These are phyloP conservation scores for Semaprochilodus insignis DNA, from an alignment of 2,797 vertebrate species.

Conservation along the genomic window DNA sequence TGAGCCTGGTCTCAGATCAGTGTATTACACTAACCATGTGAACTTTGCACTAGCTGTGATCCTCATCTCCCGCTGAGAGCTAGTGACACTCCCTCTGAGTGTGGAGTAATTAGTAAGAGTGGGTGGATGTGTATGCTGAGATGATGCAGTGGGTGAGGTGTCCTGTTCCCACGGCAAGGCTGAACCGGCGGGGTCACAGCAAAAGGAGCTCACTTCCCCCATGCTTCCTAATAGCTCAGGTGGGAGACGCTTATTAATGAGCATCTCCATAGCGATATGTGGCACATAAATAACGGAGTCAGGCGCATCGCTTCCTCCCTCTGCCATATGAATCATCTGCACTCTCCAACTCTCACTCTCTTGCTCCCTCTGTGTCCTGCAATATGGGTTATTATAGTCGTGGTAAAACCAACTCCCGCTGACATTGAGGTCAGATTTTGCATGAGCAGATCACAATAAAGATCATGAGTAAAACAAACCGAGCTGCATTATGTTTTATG, in stretches of 20 bases:
- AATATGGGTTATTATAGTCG: conserved; percentile 2
- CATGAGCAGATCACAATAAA: conserved; percentile 38
- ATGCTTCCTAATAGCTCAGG: conserved; percentile 65
- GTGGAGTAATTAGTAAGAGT: conserved; percentile 55
- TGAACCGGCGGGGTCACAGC: conserved; percentile 50
- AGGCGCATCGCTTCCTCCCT: conserved; percentile 56
- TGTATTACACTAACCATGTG: conserved; percentile 12
- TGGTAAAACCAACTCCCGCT: conserved; percentile 33
- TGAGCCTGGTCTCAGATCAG: conserved; percentile 14
- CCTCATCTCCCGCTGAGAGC: conserved; percentile 17
- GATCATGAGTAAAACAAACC: conserved; percentile 36
- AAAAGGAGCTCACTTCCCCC: conserved; percentile 60
- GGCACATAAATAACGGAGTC: conserved; percentile 78
- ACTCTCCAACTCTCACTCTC: conserved; percentile 21
- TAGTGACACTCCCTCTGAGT: conserved; percentile 38
- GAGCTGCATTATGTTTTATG: conserved; percentile 3
- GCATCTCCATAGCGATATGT: conserved; percentile 76
- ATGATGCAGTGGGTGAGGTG: conserved; percentile 61
- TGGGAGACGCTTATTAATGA: conserved; percentile 78
- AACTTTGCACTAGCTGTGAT: conserved; percentile 22
- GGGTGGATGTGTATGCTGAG: conserved; percentile 49
- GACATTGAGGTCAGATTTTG: conserved; percentile 41
- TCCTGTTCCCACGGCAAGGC: conserved; percentile 43
- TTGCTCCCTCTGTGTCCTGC: conserved; percentile 8
- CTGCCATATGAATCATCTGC: conserved; percentile 59